phyloP scores from a whole-genome alignment of 1,140 invertebrate species.

The Magallana ariakensis region DNA sequence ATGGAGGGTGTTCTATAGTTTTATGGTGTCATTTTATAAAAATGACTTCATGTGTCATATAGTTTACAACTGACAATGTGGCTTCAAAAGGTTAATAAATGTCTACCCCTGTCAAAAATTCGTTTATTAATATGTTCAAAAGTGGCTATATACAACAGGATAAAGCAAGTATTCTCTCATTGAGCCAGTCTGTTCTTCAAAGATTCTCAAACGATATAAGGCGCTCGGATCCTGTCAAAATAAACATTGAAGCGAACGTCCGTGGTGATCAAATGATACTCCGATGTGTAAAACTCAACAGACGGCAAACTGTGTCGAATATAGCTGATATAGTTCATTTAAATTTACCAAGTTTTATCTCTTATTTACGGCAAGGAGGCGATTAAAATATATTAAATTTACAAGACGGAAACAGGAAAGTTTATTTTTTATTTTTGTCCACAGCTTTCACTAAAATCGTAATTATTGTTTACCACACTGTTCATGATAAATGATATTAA shows the following conservation, averaged over 20 bases:
- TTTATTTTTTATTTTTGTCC: neutral
- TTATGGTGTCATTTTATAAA: too few species aligned
- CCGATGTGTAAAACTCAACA: neutral
- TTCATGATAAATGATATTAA: neutral
- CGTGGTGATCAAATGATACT: neutral
- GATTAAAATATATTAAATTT: neutral
- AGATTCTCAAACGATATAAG: neutral
- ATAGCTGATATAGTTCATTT: too few species aligned
- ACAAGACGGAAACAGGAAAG: neutral
- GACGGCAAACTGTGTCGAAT: neutral
- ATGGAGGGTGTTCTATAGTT: too few species aligned
- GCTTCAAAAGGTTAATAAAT: too few species aligned
- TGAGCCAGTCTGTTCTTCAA: too few species aligned
- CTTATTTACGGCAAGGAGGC: neutral
- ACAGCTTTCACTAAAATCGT: neutral
- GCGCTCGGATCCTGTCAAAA: neutral
- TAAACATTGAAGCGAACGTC: neutral
- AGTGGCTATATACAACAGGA: too few species aligned
- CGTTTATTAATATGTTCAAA: too few species aligned
- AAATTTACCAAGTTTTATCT: too few species aligned
- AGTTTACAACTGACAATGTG: too few species aligned
- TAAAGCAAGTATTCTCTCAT: too few species aligned
- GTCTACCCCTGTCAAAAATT: too few species aligned
- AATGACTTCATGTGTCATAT: too few species aligned
- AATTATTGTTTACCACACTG: neutral